Conservation (phyloP, 2,888 invertebrate species). For the Oasisia sp. region DNA sequence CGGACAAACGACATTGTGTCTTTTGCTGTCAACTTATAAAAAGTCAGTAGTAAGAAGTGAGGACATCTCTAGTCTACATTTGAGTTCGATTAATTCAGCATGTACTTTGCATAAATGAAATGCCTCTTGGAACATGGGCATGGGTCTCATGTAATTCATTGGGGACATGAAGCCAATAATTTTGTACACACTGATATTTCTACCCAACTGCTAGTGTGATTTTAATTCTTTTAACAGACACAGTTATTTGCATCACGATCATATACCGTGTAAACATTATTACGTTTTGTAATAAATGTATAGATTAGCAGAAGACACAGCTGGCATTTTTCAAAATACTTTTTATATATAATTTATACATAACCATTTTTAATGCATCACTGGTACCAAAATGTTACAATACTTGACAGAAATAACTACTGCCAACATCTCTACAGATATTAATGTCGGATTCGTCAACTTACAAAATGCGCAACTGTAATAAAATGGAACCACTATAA, state of each 20-base stretch:
- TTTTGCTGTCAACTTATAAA: constrained; percentile 30
- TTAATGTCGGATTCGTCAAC: neutral
- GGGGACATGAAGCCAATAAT: no score
- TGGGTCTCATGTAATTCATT: no score
- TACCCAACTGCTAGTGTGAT: no score
- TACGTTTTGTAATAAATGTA: neutral
- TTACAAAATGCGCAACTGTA: neutral
- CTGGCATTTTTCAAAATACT: neutral
- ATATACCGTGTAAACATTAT: neutral
- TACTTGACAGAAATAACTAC: neutral
- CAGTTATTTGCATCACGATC: no score
- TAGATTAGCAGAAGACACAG: neutral
- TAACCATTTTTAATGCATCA: neutral
- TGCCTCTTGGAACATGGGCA: no score
- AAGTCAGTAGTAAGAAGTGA: constrained; percentile 24
- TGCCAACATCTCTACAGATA: neutral
- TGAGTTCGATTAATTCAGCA: no score
- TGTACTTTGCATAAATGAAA: no score
- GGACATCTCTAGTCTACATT: no score
- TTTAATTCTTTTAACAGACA: no score
- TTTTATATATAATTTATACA: neutral
- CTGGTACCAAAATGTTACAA: neutral
- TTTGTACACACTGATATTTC: no score
- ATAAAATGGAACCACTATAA: no score
- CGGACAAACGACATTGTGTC: constrained; percentile 51